These are phyloP conservation scores for Neolamprologus sp. DNA, from an alignment of 2,113 vertebrate species.

Conservation along the genomic window DNA sequence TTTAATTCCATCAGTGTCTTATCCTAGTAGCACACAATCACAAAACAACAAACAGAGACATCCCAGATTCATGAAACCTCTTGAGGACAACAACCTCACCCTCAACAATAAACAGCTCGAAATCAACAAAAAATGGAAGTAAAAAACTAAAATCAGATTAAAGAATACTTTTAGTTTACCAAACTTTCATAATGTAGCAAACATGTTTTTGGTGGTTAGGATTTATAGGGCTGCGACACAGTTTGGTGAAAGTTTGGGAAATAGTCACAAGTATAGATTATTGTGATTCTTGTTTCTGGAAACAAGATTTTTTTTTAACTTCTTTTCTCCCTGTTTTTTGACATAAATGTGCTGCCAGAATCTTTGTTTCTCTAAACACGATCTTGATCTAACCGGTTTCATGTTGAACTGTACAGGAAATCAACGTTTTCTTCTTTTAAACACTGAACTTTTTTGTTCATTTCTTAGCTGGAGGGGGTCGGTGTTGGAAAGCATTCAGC, in stretches of 20 bases:
- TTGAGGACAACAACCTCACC: background rate
- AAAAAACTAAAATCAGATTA: background rate
- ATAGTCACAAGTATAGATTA: background rate
- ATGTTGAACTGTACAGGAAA: background rate
- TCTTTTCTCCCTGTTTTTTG: background rate
- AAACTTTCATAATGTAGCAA: background rate
- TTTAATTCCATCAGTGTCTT: fast-evolving
- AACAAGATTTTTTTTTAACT: fast-evolving
- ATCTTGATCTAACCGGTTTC: background rate
- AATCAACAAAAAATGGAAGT: background rate
- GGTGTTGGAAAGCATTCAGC: fast-evolving
- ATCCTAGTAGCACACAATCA: background rate
- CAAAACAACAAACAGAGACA: background rate
- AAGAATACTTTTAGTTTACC: background rate
- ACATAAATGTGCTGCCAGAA: background rate
- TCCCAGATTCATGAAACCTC: background rate
- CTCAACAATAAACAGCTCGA: fast-evolving
- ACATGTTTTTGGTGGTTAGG: background rate
- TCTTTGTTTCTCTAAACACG: fast-evolving
- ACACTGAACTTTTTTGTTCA: background rate
- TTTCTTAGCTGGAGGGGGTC: fast-evolving
- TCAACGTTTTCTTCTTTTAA: fast-evolving
- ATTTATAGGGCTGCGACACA: fast-evolving
- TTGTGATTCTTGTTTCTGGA: background rate
- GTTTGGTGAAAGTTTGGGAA: background rate